Evolutionary conservation across 2,888 invertebrate genomes (phyloP).

Genomic region (Nomada fabriciana): DNA sequence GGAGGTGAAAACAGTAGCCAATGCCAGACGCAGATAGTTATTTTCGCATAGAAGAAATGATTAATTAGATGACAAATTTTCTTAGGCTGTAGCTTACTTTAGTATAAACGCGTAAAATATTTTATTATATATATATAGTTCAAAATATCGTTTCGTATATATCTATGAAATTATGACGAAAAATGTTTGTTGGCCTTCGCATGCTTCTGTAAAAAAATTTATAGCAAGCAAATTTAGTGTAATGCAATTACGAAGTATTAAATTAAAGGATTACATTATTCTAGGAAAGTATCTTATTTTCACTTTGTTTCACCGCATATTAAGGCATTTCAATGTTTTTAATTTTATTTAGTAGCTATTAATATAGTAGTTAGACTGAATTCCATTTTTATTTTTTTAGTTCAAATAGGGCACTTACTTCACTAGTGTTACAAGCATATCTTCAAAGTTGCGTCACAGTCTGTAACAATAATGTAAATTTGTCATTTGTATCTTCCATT

Average conservation of each 20-base stretch:
- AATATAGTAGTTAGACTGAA: not conserved
- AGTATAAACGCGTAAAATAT: not conserved
- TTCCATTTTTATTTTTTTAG: not conserved
- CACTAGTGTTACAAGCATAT: not conserved
- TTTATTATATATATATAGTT: constrained; percentile 3
- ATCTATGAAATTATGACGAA: constrained; percentile 6
- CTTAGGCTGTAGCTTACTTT: not conserved
- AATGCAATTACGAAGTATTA: constrained; percentile 9
- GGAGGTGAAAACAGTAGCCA: constrained; percentile 74
- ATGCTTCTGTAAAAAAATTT: constrained; percentile 18
- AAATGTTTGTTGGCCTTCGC: constrained; percentile 3
- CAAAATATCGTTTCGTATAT: not conserved
- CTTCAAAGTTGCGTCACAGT: not conserved
- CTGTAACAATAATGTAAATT: constrained; percentile 34
- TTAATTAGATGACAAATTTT: constrained; percentile 27
- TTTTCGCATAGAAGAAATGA: constrained; percentile 33
- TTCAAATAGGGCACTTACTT: not conserved
- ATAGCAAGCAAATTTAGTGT: constrained; percentile 20
- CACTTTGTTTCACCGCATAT: constrained; percentile 4
- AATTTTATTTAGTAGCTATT: not conserved
- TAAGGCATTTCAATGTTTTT: not conserved
- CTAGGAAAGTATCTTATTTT: not conserved
- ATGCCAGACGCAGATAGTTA: constrained; percentile 50
- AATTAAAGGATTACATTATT: constrained; percentile 26
- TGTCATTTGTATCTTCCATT: constrained; percentile 65